Evolutionary conservation across 2,888 invertebrate species (phyloP).

Genomic region (Nemotelus nigrinus): DNA sequence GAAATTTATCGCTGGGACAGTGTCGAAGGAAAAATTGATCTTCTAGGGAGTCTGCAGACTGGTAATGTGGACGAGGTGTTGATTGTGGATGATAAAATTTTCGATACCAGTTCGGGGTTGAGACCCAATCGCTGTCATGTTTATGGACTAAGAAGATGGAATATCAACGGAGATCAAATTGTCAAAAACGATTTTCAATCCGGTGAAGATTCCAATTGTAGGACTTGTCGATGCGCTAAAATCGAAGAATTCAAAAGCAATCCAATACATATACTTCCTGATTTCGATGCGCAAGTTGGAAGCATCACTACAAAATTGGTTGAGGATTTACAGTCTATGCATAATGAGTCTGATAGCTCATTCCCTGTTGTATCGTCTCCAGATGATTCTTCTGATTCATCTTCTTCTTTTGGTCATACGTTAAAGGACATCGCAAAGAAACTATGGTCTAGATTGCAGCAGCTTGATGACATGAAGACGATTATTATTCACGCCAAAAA

Average conservation of each 20-base stretch:
- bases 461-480: constrained; percentile 30
- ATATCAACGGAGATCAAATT: constrained; percentile 53
- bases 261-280: constrained; percentile 55
- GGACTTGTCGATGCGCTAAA: constrained; percentile 55
- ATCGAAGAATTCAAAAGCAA: constrained; percentile 54
- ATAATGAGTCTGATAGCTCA: neutral
- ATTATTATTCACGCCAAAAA: constrained; percentile 17
- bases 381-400: neutral
- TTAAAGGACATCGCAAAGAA: constrained; percentile 23
- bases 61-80: constrained; percentile 65
- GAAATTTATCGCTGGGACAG: constrained; percentile 64
- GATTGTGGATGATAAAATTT: constrained; percentile 55
- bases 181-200: constrained; percentile 53
- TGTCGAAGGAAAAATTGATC: constrained; percentile 55
- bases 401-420: constrained; percentile 21
- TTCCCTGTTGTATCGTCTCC: neutral
- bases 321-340: neutral
- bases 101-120: constrained; percentile 58
- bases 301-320: neutral
- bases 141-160: constrained; percentile 57
- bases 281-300: constrained; percentile 14
- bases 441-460: constrained; percentile 16
- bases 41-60: constrained; percentile 60
- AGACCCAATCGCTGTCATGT: constrained; percentile 53
- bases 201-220: neutral